Base-by-base conservation (phyloP, 2,113 vertebrate species). In the Mugil cephalus region DNA sequence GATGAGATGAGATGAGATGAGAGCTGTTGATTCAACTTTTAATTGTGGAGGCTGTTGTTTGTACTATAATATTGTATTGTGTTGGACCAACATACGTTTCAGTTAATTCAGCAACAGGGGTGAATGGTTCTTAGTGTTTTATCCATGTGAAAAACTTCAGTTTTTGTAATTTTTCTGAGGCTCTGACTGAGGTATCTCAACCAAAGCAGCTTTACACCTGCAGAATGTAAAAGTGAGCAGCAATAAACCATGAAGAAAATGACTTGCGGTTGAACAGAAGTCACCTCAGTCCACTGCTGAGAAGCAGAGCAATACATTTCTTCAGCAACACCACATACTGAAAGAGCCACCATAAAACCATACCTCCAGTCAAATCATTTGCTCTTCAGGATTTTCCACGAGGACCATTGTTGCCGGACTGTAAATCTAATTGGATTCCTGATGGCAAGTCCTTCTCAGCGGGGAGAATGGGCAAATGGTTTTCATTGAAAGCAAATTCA, bases 381-480 rank as follows among this genome's bases (percentile, higher is more conserved):
- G 63, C 60, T 63, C 52, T 69, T 46, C 53, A 59, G 53, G 74
- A 65, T 58, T 75, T 77, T 36, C 8, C 8, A 0, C 21, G 34
- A 62, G 50, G 56, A 45, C 61, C 34, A 50, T 72, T 82, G 56
- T 60, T 62, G 67, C 0, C 51, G 68, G 47, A 52, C 50, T 63
- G 72, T 46, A 19, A 63, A 79, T 72, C 42, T 77, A 89, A 86
- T 77, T 88, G 61, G 61, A 85, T 85, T 83, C 74, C 69, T 60
- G 50, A 66, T 68, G 74, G 72, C 38, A 54, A 85, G 71, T 60
- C 45, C 63, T 50, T 52, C 61, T 67, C 40, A 10, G 62, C 4
- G 1, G 65, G 52, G 54, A 39, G 47, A 83, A 38, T 43, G 36
- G 21, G 15, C 6, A 69, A 77, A 74, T 50, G 38, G 17, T 72